A percentile compares a stretch with the other conserved stretches of the same genome.
Evolutionary conservation across 2,113 vertebrate genomes (phyloP).

Genomic region (Corynorhinus townsendii): DNA sequence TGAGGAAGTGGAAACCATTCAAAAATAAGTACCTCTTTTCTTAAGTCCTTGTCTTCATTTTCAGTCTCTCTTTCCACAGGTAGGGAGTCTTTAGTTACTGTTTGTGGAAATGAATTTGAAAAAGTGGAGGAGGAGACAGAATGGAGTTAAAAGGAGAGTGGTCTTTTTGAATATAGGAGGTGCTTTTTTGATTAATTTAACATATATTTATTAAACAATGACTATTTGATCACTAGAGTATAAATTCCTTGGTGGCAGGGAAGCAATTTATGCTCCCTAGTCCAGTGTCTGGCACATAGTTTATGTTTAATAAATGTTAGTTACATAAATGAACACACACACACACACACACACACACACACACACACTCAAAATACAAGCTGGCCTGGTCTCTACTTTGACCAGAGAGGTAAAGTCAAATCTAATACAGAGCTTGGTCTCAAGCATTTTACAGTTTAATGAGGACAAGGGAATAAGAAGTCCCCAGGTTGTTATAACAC

Average conservation of each 20-base stretch:
- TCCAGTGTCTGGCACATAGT: neutral
- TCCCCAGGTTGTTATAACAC: neutral
- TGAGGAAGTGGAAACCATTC: neutral
- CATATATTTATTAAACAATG: neutral
- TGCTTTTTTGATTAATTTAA: neutral
- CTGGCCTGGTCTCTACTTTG: neutral
- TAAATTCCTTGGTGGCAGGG: neutral
- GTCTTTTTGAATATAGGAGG: neutral
- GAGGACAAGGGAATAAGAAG: neutral
- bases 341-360: neutral
- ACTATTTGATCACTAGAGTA: neutral
- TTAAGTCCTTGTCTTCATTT: slow-evolving; percentile 12
- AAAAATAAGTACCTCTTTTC: neutral
- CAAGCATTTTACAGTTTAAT: neutral
- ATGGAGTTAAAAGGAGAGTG: neutral
- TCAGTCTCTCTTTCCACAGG: neutral
- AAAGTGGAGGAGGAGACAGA: neutral
- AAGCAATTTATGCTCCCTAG: neutral
- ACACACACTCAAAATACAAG: neutral
- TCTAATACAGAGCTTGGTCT: neutral
- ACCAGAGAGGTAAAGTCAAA: neutral
- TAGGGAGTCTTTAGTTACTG: slow-evolving; percentile 13
- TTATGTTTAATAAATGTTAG: neutral
- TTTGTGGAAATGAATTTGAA: neutral
- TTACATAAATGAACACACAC: neutral